Evolutionary conservation across 2,888 invertebrate species (phyloP), one percentile per base, ranked within the genome.

Genomic region (Tricholauxania praeusta): DNA sequence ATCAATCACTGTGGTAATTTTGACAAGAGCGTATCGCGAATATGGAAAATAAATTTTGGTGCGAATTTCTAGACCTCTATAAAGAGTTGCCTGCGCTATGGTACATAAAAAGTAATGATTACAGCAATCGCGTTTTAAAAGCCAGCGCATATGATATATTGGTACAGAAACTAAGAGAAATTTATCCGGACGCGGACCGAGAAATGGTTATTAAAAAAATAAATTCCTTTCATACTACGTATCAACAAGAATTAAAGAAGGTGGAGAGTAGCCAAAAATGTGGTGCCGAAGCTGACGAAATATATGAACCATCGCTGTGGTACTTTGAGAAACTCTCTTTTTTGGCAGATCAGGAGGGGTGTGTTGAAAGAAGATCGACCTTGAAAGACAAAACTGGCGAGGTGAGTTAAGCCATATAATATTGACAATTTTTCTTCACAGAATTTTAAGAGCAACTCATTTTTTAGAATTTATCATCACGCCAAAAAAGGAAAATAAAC

Each of bases 51-150:
- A 88, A 72, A 89, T 88, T 81, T 93, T 93, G 0, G 93, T 92
- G 0, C 95, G 95, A 82, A 91, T 91, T 22, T 88, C 88, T 79
- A 91, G 91, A 0, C 93, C 92, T 77, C 22, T 76, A 77, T 53
- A 71, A 64, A 72, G 62, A 69, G 0, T 17, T 74, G 19, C 75
- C 75, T 0, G 55, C 68, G 10, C 65, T 75, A 7, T 76, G 74
- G 77, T 55, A 65, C 49, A 49, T 76, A 10, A 72, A 67, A 51
- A 72, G 74, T 62, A 48, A 52, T 12, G 75, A 68, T 17, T 76
- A 76, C 49, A 51, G 32, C 6, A 68, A 75, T 70, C 73, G 75
- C 47, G 59, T n/a, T 14, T 28, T 70, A 32, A 76, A 76, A 19
- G 12, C 59, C 12, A 65, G 66, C 8, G 51, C 68, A 10, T 75